A percentile compares a stretch with the other conserved stretches of the same genome.
Conservation (phyloP, 2,113 vertebrate genomes). For the Probosciger aterrimus region DNA sequence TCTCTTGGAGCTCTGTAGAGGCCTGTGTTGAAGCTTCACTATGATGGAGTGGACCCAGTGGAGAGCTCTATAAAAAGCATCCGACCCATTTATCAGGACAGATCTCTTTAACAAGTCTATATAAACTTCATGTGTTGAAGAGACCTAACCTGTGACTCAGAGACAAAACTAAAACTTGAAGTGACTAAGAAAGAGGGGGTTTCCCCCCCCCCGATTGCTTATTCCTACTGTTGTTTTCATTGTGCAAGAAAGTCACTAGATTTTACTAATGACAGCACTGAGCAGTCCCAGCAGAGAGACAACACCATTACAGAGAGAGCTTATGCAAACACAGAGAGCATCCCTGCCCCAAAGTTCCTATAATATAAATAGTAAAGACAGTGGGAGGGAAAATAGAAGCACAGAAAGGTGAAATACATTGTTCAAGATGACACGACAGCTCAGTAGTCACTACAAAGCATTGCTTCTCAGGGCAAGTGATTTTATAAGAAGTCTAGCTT, state of each 20-base stretch:
- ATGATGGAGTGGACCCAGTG: conserved; percentile 6
- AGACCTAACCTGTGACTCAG: conserved; percentile 16
- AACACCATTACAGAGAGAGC: background rate
- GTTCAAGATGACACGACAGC: background rate
- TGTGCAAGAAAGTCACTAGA: background rate
- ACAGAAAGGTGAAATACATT: background rate
- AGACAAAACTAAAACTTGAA: conserved; percentile 11
- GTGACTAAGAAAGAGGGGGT: background rate
- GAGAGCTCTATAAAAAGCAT: conserved; percentile 53
- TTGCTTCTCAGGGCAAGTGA: background rate
- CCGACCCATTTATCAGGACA: conserved; percentile 53
- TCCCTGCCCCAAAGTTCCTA: conserved; percentile 25
- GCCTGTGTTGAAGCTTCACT: conserved; percentile 34
- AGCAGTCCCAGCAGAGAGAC: background rate
- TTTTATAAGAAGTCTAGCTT: background rate
- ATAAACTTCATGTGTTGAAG: background rate
- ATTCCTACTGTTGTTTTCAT: background rate
- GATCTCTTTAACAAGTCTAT: conserved; percentile 43
- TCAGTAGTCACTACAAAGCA: background rate
- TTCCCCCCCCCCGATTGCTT: background rate
- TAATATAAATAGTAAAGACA: conserved; percentile 40
- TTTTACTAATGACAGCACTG: background rate
- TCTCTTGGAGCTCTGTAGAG: conserved; percentile 6
- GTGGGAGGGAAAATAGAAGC: conserved; percentile 13
- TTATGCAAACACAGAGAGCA: conserved; percentile 17